Evolutionary conservation across 2,888 invertebrate species (phyloP), one percentile per base, ranked within the genome.

Genomic region (Sminthurides aquaticus): DNA sequence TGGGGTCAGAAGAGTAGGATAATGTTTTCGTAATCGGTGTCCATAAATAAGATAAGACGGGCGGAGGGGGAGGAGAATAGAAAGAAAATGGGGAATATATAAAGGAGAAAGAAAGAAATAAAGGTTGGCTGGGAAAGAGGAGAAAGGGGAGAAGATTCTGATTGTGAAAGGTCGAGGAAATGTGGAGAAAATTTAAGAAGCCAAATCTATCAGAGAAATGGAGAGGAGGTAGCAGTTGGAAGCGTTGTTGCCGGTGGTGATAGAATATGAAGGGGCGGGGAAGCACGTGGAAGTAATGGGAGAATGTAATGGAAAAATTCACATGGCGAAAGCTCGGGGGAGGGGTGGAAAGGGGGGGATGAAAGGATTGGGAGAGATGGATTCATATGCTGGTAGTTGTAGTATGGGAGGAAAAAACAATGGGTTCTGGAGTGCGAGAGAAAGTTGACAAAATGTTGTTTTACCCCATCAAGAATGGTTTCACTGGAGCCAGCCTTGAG

Each of bases 401-500:
- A n/a, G n/a, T n/a, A 34, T 34, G 43, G 43, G 43, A n/a, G n/a
- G n/a, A n/a, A 34, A 34, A 34, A 34, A 34, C 43, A 34, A 34
- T 34, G 15, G 43, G 5, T 34, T 5, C 15, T 34, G 43, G 43
- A 34, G 43, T 34, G 43, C 15, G 43, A 5, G 43, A 34, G 43
- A 34, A 34, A n/a, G 15, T 34, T 34, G 43, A 34, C 43, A 34
- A 34, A 34, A 34, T 34, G 43, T 34, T 34, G 43, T 34, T 34
- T 83, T 81, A 94, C 94, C 79, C 88, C 88, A 79, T 96, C 95
- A 49, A 87, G 80, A 63, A 86, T 84, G 71, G 87, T 87, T 79
- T 91, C 90, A 76, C 92, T 91, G 24, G 92, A 91, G 29, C 94
- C 94, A 26, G 87, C 83, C 71, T 86, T 86, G 34, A 89, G 84